A percentile compares a stretch with the other conserved stretches of the same genome.
phyloP scores from a whole-genome alignment of 2,797 vertebrate genomes.

The Coracias cyanogaster region DNA sequence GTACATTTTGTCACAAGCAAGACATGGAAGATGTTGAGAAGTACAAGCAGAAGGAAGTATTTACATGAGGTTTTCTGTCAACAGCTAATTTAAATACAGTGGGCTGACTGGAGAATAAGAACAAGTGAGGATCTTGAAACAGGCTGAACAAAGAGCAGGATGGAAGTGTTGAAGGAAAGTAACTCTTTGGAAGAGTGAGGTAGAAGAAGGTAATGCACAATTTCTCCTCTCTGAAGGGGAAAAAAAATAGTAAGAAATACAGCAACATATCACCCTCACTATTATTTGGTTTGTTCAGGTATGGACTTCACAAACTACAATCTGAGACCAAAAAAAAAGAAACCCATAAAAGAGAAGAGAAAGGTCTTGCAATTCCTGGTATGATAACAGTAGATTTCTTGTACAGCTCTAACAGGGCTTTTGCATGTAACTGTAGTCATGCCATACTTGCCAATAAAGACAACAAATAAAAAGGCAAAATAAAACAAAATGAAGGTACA shows the following conservation, averaged over 20 bases:
- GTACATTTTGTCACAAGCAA: not conserved
- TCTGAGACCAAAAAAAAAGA: not conserved
- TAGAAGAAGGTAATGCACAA: not conserved
- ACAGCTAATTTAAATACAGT: not conserved
- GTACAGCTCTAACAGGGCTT: not conserved
- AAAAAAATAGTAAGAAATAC: not conserved
- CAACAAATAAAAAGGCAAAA: not conserved
- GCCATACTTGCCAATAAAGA: not conserved
- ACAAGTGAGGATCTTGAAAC: not conserved
- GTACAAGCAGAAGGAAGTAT: not conserved
- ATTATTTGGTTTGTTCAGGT: not conserved
- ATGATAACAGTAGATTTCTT: not conserved
- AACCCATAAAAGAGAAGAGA: not conserved
- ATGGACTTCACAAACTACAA: not conserved
- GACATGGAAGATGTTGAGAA: not conserved
- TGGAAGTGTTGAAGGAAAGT: not conserved
- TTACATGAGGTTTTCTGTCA: not conserved
- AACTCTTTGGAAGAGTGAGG: not conserved
- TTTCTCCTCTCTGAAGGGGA: not conserved
- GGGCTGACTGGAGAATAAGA: not conserved
- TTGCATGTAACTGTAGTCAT: not conserved
- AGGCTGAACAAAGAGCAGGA: accelerated
- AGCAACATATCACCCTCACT: not conserved
- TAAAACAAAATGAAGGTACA: not conserved
- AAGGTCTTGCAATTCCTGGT: not conserved